These are phyloP conservation scores for Drosophila busckii DNA, from an alignment of 1,140 invertebrate species.

Conservation along the genomic window DNA sequence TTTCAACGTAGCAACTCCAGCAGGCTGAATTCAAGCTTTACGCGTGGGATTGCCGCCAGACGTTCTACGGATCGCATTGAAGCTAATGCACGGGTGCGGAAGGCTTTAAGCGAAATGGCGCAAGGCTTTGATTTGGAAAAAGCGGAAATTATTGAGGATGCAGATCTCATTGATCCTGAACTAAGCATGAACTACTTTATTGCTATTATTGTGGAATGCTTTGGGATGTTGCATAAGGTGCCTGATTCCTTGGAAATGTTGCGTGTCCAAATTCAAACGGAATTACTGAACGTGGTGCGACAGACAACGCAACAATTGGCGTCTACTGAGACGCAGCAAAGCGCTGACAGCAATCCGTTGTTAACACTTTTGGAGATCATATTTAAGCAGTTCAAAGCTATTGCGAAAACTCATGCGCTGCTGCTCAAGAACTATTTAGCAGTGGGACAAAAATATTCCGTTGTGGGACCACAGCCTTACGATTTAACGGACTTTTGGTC, in stretches of 20 bases:
- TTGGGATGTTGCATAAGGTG: constrained; percentile 90
- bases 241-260: constrained; percentile 91
- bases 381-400: constrained; percentile 86
- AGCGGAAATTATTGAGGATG: constrained; percentile 82
- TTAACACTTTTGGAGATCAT: constrained; percentile 83
- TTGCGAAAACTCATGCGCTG: constrained; percentile 85
- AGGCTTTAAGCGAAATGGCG: constrained; percentile 79
- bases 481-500: constrained; percentile 92
- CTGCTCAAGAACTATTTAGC: constrained; percentile 83
- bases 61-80: constrained; percentile 80
- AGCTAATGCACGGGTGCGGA: constrained; percentile 77
- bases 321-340: constrained; percentile 78
- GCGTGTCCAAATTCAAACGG: constrained; percentile 89
- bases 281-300: constrained; percentile 88
- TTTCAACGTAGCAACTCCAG: constrained; percentile 83
- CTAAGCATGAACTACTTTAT: constrained; percentile 86
- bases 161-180: constrained; percentile 83
- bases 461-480: constrained; percentile 83
- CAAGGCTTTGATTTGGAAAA: constrained; percentile 71
- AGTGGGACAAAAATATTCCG: constrained; percentile 81
- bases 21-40: constrained; percentile 80
- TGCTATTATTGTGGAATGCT: constrained; percentile 90
- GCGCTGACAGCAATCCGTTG: constrained; percentile 75
- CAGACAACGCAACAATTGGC: constrained; percentile 88
- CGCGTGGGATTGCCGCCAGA: constrained; percentile 80